Evolutionary conservation across 2,797 vertebrate species (phyloP), one percentile per base, ranked within the genome.

Genomic region (Danio tinwini): DNA sequence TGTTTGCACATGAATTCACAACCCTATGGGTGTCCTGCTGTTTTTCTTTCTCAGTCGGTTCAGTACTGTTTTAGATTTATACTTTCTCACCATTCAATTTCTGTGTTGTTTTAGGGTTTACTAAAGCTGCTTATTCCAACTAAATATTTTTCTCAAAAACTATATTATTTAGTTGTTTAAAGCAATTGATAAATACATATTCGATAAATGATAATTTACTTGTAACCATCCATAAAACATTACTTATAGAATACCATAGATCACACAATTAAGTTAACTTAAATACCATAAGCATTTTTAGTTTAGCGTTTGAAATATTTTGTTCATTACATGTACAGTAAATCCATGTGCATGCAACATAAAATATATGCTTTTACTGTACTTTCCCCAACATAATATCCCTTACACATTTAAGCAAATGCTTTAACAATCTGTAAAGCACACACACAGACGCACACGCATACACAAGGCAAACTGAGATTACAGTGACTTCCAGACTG

Each of bases 1-100:
- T 74, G 77, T 64, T 73, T 81, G 21, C 50, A n/a, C 74, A 71
- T 74, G 58, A 64, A 74, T 70, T 78, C 76, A 74, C 73, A 77
- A 67, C 82, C 72, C 65, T 47, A 58, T 39, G 47, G 44, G 62
- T 42, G 63, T 68, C 59, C 59, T 71, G 56, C 47, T 78, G 76
- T 63, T 63, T 55, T 76, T 75, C 59, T 78, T 63, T 69, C 13
- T 64, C 39, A 45, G 61, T 40, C 39, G 21, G 49, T 42, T 82
- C 45, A 29, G 14, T 61, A 68, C 53, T 70, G 42, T 45, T 12
- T 5, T 55, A 70, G 21, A 80, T 70, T 64, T 40, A 53, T 37
- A 63, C 64, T 62, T 77, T 71, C 56, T 50, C 13, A 9, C 61
- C 42, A 49, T 67, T 37, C 45, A 19, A 47, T 55, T 50, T 80